Percentiles rank a stretch among this genome's conserved stretches.
Evolutionary conservation across 2,888 invertebrate genomes (phyloP).

Genomic region (Drosophila merina): DNA sequence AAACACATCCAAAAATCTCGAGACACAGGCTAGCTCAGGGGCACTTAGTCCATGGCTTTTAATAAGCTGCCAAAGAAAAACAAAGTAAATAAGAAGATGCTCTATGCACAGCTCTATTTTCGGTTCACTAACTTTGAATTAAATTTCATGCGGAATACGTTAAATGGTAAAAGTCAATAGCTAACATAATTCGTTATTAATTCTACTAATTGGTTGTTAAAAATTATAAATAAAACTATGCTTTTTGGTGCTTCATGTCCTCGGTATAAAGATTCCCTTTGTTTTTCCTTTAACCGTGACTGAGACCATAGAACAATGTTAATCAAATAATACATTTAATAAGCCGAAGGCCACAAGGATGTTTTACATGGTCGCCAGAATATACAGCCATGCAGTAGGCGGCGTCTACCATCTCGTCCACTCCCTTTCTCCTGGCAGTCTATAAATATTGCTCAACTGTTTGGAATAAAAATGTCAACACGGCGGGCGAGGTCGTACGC

Average conservation of each 20-base stretch:
- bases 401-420: constrained; percentile 2
- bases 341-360: constrained; percentile 20
- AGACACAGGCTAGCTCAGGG: constrained; percentile 7
- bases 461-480: constrained; percentile 77
- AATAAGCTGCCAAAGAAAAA: constrained; percentile 32
- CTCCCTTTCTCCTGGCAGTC: constrained; percentile 35
- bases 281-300: constrained; percentile 12
- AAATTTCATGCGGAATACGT: too few species aligned
- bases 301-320: constrained; percentile 12
- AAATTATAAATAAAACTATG: background rate
- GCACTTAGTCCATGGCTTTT: constrained; percentile 16
- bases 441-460: constrained; percentile 73
- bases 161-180: too few species aligned
- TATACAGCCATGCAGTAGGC: constrained; percentile 30
- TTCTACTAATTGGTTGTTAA: background rate
- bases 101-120: background rate
- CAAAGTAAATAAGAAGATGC: constrained; percentile 21
- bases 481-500: constrained; percentile 61
- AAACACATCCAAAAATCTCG: constrained; percentile 28
- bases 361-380: constrained; percentile 19
- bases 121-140: background rate
- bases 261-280: background rate
- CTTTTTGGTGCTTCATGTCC: background rate
- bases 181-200: background rate
- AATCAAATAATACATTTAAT: constrained; percentile 41